Evolutionary conservation across 1,140 invertebrate genomes (phyloP), one percentile per base, ranked within the genome.

Genomic region (Adelges cooleyi): DNA sequence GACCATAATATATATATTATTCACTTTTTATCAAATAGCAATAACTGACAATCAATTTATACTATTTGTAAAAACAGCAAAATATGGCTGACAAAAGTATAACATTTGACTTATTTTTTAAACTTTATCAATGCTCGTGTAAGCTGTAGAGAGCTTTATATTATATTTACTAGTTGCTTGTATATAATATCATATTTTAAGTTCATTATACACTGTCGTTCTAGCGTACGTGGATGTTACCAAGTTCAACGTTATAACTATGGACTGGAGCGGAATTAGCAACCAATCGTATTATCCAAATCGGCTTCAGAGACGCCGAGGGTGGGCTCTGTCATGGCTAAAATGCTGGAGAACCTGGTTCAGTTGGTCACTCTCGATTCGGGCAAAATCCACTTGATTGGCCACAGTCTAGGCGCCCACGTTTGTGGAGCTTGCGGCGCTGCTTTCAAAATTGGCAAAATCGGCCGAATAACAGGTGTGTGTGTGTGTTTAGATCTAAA

Each of bases 371-470:
- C 53, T 13, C 49, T 49, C 15, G 20, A 49, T 1, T 29, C 36
- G 4, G 11, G 36, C n/a, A 36, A 62, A 9, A 40, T 67, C 22
- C 67, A 67, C 38, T 11, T 67, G 3, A 67, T 67, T 10, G 90
- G 90, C 0, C 90, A 92, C 75, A 91, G 88, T 68, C 76, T 94
- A 8, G 90, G 90, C 0, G 84, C 88, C 0, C 90, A 94, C 70
- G 83, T 91, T 22, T 82, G 85, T 1, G 88, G 89, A 1, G 84
- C 86, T 66, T 79, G 84, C 0, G 89, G 89, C 1, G 78, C 76
- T 66, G 77, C 78, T 67, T 74, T 80, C 3, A 78, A 77, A 1
- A 78, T 79, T 3, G 68, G 72, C 25, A 74, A 72, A 44, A 71
- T 85, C 2, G 81, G 79, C 5, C 77, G 84, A 18, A 84, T 87